Conservation (phyloP, 2,113 vertebrate genomes). For the Lutjanus erythropterus region DNA sequence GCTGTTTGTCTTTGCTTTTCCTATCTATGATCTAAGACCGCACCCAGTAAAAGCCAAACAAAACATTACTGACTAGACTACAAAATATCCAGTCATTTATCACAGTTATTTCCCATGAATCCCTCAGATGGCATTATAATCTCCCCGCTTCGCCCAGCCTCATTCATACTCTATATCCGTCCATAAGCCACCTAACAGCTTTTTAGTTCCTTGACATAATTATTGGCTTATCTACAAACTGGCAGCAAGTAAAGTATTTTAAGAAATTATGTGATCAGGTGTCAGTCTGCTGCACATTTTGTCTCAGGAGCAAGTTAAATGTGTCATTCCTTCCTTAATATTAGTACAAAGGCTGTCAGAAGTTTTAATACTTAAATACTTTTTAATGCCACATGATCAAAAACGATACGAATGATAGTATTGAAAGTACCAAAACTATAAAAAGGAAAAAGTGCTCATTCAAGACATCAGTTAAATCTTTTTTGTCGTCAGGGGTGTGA, state of each 20-base stretch:
- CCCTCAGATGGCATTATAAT: background rate
- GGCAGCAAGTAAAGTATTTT: background rate
- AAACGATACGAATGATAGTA: too few relatives aligned
- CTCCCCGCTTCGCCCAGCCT: background rate
- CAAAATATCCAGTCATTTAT: conserved; percentile 5
- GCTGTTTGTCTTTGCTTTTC: conserved; percentile 20
- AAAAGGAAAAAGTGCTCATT: too few relatives aligned
- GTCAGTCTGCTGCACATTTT: background rate
- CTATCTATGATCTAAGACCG: conserved; percentile 53
- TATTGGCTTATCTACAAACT: background rate
- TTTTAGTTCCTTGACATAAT: conserved; percentile 22
- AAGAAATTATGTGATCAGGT: background rate
- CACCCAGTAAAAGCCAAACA: conserved; percentile 54
- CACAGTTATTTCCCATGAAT: background rate
- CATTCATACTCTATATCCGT: background rate
- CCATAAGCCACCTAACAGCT: background rate
- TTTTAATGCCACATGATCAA: too few relatives aligned
- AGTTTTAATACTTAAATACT: too few relatives aligned
- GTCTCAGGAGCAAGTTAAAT: background rate
- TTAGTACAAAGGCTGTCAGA: too few relatives aligned
- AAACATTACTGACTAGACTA: background rate
- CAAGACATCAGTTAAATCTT: too few relatives aligned
- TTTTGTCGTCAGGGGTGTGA: too few relatives aligned
- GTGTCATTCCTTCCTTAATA: background rate
- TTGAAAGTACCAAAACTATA: too few relatives aligned